Base-by-base conservation (phyloP, 2,888 invertebrate genomes). In the Lochmaea crataegi region DNA sequence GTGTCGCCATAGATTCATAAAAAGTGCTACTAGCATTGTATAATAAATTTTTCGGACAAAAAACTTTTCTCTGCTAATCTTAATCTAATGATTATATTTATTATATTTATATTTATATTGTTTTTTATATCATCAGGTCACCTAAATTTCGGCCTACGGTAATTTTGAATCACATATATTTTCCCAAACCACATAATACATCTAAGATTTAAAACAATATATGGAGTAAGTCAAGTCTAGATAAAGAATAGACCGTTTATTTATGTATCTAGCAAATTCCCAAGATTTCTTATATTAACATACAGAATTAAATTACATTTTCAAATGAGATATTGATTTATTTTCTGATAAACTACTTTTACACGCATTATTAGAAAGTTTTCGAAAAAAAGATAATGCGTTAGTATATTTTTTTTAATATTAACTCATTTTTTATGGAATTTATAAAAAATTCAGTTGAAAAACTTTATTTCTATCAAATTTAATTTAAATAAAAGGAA, bases 221-320 rank as follows among this genome's bases (percentile, higher is more conserved):
- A 53, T 18, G 53, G 18, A 53, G 53, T 53, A 53, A 53, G 53
- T 53, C 18, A 53, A 53, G 53, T 53, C 6, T 53, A 18, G 2
- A n/a, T 7, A 53, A 53, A 16, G 18, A 53, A 53, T 53, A 53
- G 53, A 51, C n/a, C 16, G 10, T 18, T 18, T 53, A 32, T 32
- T 32, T 32, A 32, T 32, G 32, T 53, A 53, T 53, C 53, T 53
- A 53, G 53, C n/a, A 53, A 18, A 12, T 60, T 60, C 60, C 38
- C 60, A 60, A 38, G 60, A 60, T 60, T 60, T 60, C 60, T 60
- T 11, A 16, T 38, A 32, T 38, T 32, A 32, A n/a, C 38, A 38
- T 60, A 53, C 11, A 1, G 51, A 51, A 6, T 51, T 51, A n/a
- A 45, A 45, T 45, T 12, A 12, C 12, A 45, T 45, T 48, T 48